Evolutionary conservation across 2,797 vertebrate species (phyloP), one percentile per base, ranked within the genome.

Genomic region (Parauchenoglanis punctatus): DNA sequence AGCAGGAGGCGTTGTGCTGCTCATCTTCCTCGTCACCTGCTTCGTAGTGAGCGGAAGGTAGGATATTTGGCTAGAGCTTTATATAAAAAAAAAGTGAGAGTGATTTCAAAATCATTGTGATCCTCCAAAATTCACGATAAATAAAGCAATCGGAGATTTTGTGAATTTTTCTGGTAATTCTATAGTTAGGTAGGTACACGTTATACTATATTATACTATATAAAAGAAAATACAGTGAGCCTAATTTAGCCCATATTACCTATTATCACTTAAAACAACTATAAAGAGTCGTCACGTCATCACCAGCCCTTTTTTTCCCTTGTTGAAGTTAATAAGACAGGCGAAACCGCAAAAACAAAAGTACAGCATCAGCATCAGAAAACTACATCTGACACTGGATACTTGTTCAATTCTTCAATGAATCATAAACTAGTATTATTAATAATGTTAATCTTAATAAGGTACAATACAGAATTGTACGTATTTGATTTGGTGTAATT

Each of bases 21-120:
- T 97, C 87, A 93, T 97, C 93, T 97, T 97, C 92, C 93, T 97
- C 87, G 96, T 97, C 91, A 95, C 95, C 52, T 97, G 96, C 92
- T 97, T 97, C 86, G 94, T 97, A 72, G 95, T 97, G 91, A 97
- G 96, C 7, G 96, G 96, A 93, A 96, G 96, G 96, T 97, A 95
- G 84, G 92, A 89, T 20, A 67, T 0, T 75, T 35, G 49, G 59
- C 56, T 86, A 25, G 15, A n/a, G 70, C 40, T 73, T 13, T 40
- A 40, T 40, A 40, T 35, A 40, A 4, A 3, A 46, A 44, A 20
- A 70, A 59, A 59, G 20, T 31, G 12, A 0, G n/a, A 68, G 65
- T 7, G 65, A 17, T 35, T 68, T 68, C 28, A 7, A 35, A 12
- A 20, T 84, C 58, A 81, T 40, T 80, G 65, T 40, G 12, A 40